Percentiles rank a stretch among this genome's conserved stretches.
Conservation (phyloP, 1,140 invertebrate genomes). For the Caenorhabditis briggsae region DNA sequence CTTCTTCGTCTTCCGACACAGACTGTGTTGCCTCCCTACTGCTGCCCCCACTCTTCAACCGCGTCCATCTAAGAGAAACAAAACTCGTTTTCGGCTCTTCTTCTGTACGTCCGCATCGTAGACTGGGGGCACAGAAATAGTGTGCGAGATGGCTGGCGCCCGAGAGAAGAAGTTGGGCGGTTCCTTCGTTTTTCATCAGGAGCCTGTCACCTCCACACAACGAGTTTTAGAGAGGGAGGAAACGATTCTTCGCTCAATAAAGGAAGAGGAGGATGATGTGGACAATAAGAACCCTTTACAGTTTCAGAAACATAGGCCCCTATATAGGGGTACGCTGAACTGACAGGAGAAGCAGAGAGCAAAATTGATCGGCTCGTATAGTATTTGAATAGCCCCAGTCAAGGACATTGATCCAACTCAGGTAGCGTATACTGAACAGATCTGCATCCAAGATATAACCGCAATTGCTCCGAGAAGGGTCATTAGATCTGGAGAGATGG, state of each 20-base stretch:
- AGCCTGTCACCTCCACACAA: constrained; percentile 35
- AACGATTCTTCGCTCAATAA: constrained; percentile 33
- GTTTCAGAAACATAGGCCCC: not conserved
- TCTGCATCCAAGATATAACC: not conserved
- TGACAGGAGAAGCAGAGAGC: not conserved
- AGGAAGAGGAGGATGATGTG: too few relatives aligned
- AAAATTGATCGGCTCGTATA: not conserved
- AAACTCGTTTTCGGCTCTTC: constrained; percentile 54
- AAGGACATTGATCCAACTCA: not conserved
- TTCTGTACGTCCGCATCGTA: constrained; percentile 46
- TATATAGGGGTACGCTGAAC: too few relatives aligned
- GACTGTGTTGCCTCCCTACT: constrained; percentile 27
- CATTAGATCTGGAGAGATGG: not conserved
- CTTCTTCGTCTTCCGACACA: constrained; percentile 52
- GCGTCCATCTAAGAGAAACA: constrained; percentile 41
- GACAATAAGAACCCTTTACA: not conserved
- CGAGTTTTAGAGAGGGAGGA: constrained; percentile 34
- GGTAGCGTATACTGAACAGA: not conserved
- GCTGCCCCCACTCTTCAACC: not conserved
- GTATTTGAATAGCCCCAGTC: not conserved
- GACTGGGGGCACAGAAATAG: constrained; percentile 6
- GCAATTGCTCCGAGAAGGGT: not conserved
- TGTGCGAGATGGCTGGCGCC: constrained; percentile 17
- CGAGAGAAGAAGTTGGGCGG: constrained; percentile 38
- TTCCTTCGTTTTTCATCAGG: constrained; percentile 33